Evolutionary conservation across 53 echinoderm and acorn worm genomes (phyloP).

Genomic region (Stichopus horrens): DNA sequence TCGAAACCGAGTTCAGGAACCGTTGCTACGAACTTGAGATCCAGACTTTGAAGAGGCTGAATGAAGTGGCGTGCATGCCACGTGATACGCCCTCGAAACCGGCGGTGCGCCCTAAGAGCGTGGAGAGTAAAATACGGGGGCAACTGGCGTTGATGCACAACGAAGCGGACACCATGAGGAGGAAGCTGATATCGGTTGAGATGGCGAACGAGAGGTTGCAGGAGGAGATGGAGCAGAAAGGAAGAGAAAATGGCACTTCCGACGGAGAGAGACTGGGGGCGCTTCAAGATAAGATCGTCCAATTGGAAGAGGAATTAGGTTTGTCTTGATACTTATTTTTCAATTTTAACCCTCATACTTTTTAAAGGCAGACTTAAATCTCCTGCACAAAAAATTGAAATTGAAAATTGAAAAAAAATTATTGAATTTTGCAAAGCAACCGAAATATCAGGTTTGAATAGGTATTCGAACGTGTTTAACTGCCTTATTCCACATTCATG

Average conservation of each 20-base stretch:
- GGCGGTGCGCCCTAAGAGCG: conserved; percentile 54
- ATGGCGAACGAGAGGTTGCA: conserved; percentile 84
- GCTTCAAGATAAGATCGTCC: conserved; percentile 90
- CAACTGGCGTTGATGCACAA: conserved; percentile 83
- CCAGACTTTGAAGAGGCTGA: conserved; percentile 67
- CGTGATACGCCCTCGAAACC: conserved; percentile 25
- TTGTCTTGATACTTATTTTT: conserved; percentile 58
- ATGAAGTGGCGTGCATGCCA: conserved; percentile 58
- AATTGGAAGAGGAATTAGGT: conserved; percentile 98
- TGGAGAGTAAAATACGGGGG: conserved; percentile 79
- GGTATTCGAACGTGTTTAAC: too few relatives aligned
- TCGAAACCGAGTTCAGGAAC: conserved; percentile 69
- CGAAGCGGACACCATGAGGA: conserved; percentile 87
- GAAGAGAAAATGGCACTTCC: conserved; percentile 13
- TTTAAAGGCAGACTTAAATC: background rate
- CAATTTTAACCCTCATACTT: background rate
- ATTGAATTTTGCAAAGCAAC: too few relatives aligned
- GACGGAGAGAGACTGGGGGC: conserved; percentile 62
- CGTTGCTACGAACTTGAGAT: conserved; percentile 56
- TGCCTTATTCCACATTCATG: too few relatives aligned
- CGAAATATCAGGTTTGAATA: too few relatives aligned
- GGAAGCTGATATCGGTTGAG: conserved; percentile 73
- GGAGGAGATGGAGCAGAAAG: conserved; percentile 70
- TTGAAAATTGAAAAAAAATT: too few relatives aligned
- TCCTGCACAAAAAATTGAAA: too few relatives aligned